Base-by-base conservation (phyloP, 2,113 vertebrate genomes). In the Platysteira castanea region DNA sequence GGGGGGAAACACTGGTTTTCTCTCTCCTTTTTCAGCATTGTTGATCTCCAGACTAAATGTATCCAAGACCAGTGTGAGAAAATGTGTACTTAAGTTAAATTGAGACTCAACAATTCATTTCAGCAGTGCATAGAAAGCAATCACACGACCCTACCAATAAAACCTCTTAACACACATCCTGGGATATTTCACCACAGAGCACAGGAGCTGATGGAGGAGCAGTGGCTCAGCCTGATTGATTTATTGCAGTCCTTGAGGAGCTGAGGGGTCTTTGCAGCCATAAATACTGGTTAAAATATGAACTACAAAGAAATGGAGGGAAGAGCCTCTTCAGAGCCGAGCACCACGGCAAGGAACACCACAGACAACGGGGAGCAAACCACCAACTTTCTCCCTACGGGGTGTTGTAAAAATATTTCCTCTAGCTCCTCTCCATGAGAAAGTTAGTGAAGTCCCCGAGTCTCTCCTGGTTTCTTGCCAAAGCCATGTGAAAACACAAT, bases 401-500 rank as follows among this genome's bases (percentile, higher is more conserved):
- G 35, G 76, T 65, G 82, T 3, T 93, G 79, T 71, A 74, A 93
- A 95, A 96, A 84, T 86, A 87, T 68, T 96, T 94, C 90, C 80
- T 82, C 65, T 57, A 19, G 76, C 89, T 84, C 52, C 76, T 46
- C 64, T 84, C 73, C 86, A 95, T 84, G 83, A 96, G 90, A 96
- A 96, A 96, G 83, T 47, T 69, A 49, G 73, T 50, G 33, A 92
- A 90, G 80, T 27, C 83, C 89, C 42, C 23, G 24, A 76, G 87
- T 7, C 74, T 24, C 74, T 49, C 37, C 80, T 95, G 83, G 69
- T 87, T 76, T 30, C 80, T 75, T 84, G 96, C 93, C 93, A 96
- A 89, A 92, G 65, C 95, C 53, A 39, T 92, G 46, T 84, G 86
- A 96, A 97, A 96, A 96, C 19, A 92, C 93, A 89, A 90, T 93